A percentile compares a stretch with the other conserved stretches of the same genome.
phyloP scores from a whole-genome alignment of 2,888 invertebrate species.

The Dorcus parallelipipedus region DNA sequence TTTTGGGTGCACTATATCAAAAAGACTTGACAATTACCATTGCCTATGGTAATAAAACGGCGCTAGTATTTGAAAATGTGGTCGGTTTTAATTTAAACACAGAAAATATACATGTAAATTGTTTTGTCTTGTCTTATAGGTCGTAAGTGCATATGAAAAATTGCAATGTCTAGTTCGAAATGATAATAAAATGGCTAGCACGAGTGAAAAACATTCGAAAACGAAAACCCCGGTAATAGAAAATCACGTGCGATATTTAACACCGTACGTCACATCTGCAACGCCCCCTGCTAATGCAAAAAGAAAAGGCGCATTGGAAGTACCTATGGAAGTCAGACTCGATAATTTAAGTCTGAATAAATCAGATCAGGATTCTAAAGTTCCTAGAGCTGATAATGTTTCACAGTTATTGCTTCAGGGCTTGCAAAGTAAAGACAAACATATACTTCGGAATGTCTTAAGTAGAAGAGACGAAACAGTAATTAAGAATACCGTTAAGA shows the following conservation, averaged over 20 bases:
- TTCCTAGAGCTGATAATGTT: constrained; percentile 67
- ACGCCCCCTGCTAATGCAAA: constrained; percentile 32
- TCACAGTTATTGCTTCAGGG: constrained; percentile 81
- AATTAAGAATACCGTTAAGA: constrained; percentile 70
- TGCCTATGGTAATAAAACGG: constrained; percentile 57
- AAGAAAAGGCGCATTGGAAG: constrained; percentile 49
- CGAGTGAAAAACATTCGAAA: constrained; percentile 36
- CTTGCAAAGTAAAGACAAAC: constrained; percentile 77
- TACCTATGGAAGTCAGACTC: constrained; percentile 79
- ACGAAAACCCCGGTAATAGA: constrained; percentile 47
- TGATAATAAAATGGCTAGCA: constrained; percentile 33
- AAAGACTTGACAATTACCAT: constrained; percentile 51
- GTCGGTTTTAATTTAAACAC: constrained; percentile 39
- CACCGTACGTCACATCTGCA: constrained; percentile 41
- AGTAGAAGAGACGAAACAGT: constrained; percentile 62
- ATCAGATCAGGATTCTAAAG: constrained; percentile 50
- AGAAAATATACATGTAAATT: neutral
- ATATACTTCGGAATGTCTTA: constrained; percentile 70
- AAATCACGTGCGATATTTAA: constrained; percentile 52
- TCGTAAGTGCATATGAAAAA: constrained; percentile 42
- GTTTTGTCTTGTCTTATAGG: constrained; percentile 22
- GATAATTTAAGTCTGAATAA: constrained; percentile 73
- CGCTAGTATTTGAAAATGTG: constrained; percentile 59
- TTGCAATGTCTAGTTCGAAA: constrained; percentile 51
- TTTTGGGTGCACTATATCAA: constrained; percentile 49